Evolutionary conservation across 2,113 vertebrate genomes (phyloP).

Genomic region (Zosterops pallidus): DNA sequence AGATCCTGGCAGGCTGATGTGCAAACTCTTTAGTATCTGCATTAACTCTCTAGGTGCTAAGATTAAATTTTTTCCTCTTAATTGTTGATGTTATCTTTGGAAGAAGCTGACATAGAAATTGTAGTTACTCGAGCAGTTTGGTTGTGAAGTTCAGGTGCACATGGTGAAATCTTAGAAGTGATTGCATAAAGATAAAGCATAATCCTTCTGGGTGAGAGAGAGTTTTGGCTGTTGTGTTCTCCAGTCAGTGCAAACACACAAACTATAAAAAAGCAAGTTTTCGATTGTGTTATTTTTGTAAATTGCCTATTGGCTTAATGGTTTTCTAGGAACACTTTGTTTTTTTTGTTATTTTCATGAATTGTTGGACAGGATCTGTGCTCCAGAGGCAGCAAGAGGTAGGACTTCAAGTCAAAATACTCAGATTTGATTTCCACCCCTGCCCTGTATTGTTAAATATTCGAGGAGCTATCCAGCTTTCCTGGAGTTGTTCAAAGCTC

Average conservation of each 20-base stretch:
- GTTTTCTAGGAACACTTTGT: background rate
- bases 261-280: background rate
- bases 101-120: background rate
- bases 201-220: background rate
- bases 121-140: background rate
- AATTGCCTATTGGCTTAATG: background rate
- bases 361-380: background rate
- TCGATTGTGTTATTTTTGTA: background rate
- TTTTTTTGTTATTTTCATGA: background rate
- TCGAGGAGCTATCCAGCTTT: background rate
- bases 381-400: background rate
- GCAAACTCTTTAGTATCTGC: background rate
- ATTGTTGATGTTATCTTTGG: background rate
- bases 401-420: background rate
- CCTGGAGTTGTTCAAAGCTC: background rate
- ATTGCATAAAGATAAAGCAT: background rate
- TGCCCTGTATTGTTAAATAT: background rate
- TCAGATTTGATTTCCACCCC: background rate
- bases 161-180: background rate
- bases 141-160: background rate
- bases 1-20: background rate
- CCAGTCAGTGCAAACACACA: background rate
- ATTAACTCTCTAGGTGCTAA: background rate
- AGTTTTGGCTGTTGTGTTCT: background rate
- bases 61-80: background rate